Evolutionary conservation across 2,797 vertebrate species (phyloP), one percentile per base, ranked within the genome.

Genomic region (Enteromius viviparus): DNA sequence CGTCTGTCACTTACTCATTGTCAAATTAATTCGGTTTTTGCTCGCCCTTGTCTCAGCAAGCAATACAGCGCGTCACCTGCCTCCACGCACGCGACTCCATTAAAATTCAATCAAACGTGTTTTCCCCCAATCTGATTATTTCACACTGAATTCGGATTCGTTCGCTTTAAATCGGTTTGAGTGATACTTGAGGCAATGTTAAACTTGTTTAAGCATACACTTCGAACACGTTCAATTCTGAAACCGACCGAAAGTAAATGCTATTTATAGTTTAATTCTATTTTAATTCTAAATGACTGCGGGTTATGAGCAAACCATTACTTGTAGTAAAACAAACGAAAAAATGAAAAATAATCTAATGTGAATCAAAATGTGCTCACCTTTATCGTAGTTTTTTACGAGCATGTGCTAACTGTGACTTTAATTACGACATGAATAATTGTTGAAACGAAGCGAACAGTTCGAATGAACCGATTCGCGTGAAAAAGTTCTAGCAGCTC

Each of bases 21-120:
- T 97, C 95, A 96, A 91, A 96, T 97, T 96, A 96, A 96, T 96
- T 96, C 95, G 89, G 90, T 85, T 87, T 85, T 87, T 69, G 32
- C 80, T 32, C 53, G 70, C 83, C 85, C 90, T 92, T 93, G 92
- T 92, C 88, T 93, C 92, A 86, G 90, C 87, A 83, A 83, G 92
- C 84, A 11, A 69, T 89, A 87, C 79, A 70, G 47, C 37, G 84
- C 93, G 92, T 95, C 94, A 93, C 91, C 89, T 87, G 91, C 89
- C 89, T 83, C 6, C 6, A 15, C 14, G 8, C 87, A 92, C 88
- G 89, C 90, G 85, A 91, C 91, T 87, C 91, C 85, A 90, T 90
- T 90, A 90, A 64, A 71, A 71, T 29, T 32, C 15, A 64, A 3
- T 17, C 3, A 64, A 19, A 60, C 3, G 5, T 26, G 26, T 29